phyloP scores from a whole-genome alignment of 2,888 invertebrate species.

The Arge pagana region DNA sequence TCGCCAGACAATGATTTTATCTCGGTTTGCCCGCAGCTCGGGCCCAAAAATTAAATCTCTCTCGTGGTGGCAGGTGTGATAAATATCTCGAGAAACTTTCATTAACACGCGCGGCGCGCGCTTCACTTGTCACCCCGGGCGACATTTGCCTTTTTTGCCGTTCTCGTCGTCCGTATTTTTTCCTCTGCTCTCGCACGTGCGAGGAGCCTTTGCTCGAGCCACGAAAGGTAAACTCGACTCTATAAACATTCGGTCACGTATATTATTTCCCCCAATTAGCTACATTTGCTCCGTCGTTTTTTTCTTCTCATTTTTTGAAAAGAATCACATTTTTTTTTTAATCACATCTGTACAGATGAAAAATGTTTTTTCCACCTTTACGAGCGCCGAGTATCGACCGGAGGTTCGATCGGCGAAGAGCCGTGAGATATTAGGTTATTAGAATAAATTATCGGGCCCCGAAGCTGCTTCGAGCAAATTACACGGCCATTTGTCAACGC shows the following conservation, averaged over 20 bases:
- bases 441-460: background rate
- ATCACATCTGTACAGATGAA: too few relatives aligned
- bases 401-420: background rate
- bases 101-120: conserved; percentile 15
- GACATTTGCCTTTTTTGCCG: too few relatives aligned
- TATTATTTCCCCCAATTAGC: too few relatives aligned
- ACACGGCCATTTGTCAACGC: conserved; percentile 11
- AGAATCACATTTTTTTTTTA: too few relatives aligned
- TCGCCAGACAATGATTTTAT: too few relatives aligned
- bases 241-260: conserved; percentile 1
- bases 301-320: background rate
- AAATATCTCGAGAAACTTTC: conserved; percentile 15
- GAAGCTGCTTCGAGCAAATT: conserved; percentile 2
- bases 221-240: background rate
- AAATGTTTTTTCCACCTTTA: too few relatives aligned
- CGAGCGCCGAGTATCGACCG: too few relatives aligned
- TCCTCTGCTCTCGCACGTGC: background rate
- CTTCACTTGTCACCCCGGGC: conserved; percentile 9
- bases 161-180: background rate
- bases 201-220: background rate
- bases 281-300: background rate
- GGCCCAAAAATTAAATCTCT: conserved; percentile 3
- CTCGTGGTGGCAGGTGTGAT: conserved; percentile 7
- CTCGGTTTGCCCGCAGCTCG: conserved; percentile 5
- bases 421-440: conserved; percentile 7